Conservation (phyloP, 2,113 vertebrate species). For the Lutjanus erythropterus region DNA sequence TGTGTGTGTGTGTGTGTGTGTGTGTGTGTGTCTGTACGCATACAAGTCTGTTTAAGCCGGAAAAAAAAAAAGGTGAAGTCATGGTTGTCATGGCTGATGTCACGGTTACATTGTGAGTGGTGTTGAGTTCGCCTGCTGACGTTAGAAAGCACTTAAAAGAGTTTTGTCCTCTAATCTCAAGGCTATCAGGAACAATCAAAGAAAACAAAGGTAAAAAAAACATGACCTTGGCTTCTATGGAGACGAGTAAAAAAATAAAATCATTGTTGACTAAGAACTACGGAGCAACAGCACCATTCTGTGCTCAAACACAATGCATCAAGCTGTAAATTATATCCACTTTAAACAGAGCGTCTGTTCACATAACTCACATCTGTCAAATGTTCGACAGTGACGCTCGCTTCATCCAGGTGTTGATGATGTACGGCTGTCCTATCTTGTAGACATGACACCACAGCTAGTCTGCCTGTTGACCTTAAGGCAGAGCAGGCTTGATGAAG, state of each 20-base stretch:
- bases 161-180: constrained; percentile 57
- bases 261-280: constrained; percentile 13
- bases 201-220: constrained; percentile 1
- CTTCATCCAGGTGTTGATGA: constrained; percentile 49
- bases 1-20: constrained; percentile 25
- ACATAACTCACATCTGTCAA: constrained; percentile 30
- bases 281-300: constrained; percentile 7
- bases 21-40: background rate
- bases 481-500: background rate
- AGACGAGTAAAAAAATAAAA: constrained; percentile 41
- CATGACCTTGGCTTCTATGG: constrained; percentile 36
- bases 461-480: background rate
- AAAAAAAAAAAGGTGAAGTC: constrained; percentile 40
- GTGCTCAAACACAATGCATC: constrained; percentile 20
- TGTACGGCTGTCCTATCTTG: background rate
- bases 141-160: constrained; percentile 35
- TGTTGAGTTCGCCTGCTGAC: constrained; percentile 19
- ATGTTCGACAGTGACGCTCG: background rate
- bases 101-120: constrained; percentile 28
- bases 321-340: constrained; percentile 48
- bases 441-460: constrained; percentile 34
- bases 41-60: background rate
- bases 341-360: constrained; percentile 33
- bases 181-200: constrained; percentile 31
- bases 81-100: constrained; percentile 63